Evolutionary conservation across 1,140 invertebrate genomes (phyloP).

Genomic region (Platorchestia sp.): DNA sequence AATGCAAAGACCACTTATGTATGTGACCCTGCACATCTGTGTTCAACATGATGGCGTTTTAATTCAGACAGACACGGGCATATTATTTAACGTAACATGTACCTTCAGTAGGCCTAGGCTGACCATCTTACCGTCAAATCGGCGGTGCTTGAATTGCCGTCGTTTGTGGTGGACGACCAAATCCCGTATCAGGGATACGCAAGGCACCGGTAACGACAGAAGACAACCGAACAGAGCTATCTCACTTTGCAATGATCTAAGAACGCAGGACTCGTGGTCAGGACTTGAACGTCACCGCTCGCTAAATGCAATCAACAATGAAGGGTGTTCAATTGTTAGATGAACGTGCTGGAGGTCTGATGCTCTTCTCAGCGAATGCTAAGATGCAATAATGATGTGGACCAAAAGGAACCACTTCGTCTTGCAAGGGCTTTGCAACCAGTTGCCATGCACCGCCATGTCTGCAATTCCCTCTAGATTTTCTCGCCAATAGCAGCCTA

Average conservation of each 20-base stretch:
- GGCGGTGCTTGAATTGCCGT: not conserved
- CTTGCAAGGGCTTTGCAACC: slow-evolving; percentile 27
- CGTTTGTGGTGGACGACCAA: not conserved
- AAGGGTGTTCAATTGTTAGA: not conserved
- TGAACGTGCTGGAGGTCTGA: not conserved
- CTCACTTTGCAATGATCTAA: not conserved
- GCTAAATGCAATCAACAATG: slow-evolving; percentile 8
- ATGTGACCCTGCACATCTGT: not conserved
- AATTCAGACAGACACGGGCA: not conserved
- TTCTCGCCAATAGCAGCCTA: not conserved
- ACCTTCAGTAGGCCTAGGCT: not conserved
- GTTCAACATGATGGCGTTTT: not conserved
- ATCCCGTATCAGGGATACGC: not conserved
- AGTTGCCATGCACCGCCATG: slow-evolving; percentile 5
- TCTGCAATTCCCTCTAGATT: not conserved
- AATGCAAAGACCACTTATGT: not conserved
- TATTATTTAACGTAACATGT: not conserved
- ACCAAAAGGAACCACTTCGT: slow-evolving; percentile 51
- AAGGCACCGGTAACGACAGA: not conserved
- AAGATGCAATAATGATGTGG: slow-evolving; percentile 53
- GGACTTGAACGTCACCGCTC: not conserved
- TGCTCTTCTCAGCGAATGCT: slow-evolving; percentile 46
- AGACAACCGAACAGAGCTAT: not conserved
- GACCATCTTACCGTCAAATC: not conserved
- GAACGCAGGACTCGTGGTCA: not conserved